These are phyloP conservation scores for Lamellibrachia columna DNA, from an alignment of 2,888 invertebrate species.

Conservation along the genomic window DNA sequence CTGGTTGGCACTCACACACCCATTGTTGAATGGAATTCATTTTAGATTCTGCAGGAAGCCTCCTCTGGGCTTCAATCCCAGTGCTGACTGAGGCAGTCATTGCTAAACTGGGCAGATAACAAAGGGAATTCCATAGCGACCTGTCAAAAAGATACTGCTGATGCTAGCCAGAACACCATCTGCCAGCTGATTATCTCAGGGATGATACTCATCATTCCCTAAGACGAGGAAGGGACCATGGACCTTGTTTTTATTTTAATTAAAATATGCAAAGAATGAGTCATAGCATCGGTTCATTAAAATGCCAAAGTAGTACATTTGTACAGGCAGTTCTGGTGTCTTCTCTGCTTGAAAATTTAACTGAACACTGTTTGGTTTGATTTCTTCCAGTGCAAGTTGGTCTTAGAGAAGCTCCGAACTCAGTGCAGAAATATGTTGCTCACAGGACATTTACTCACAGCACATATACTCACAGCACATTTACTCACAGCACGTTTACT, in stretches of 20 bases:
- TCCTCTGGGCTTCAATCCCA: not conserved
- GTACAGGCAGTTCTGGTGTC: not conserved
- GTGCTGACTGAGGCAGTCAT: not conserved
- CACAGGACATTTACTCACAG: not conserved
- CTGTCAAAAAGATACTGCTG: not conserved
- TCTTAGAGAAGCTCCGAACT: not conserved
- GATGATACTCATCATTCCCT: not conserved
- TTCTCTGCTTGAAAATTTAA: not conserved
- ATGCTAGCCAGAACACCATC: not conserved
- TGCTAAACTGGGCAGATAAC: not conserved
- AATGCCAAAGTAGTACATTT: not conserved
- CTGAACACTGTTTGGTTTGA: not conserved
- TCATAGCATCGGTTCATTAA: not conserved
- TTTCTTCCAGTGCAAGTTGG: not conserved
- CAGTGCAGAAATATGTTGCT: not conserved
- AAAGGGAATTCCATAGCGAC: conserved; percentile 16
- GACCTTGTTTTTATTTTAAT: conserved; percentile 12
- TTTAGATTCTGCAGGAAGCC: not conserved
- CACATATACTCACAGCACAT: not conserved
- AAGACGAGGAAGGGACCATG: not conserved
- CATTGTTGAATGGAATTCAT: not conserved
- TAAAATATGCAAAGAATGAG: not conserved
- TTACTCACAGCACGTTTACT: not conserved
- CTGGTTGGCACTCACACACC: not conserved
- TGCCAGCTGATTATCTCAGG: not conserved